A percentile compares a stretch with the other conserved stretches of the same genome.
Conservation (phyloP, 2,113 vertebrate genomes). For the Amia ocellicauda region DNA sequence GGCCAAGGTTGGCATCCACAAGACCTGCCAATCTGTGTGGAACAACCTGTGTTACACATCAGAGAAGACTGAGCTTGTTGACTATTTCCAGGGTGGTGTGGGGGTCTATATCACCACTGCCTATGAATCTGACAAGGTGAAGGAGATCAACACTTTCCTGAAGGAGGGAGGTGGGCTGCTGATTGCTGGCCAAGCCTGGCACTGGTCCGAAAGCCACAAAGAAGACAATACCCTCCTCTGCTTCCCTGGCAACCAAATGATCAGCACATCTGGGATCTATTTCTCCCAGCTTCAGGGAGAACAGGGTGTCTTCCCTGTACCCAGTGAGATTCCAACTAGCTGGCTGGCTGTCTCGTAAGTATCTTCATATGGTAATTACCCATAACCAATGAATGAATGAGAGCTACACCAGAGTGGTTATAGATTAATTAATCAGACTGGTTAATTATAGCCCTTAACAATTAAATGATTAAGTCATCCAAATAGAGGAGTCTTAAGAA, state of each 20-base stretch:
- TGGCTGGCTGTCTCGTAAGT: constrained; percentile 75
- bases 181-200: constrained; percentile 78
- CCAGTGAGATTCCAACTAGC: constrained; percentile 71
- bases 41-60: constrained; percentile 53
- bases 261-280: constrained; percentile 78
- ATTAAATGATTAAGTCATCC: no score
- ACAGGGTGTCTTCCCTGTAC: constrained; percentile 60
- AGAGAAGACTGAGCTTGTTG: constrained; percentile 42
- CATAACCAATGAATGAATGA: not conserved
- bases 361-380: constrained; percentile 1
- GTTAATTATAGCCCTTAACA: not conserved
- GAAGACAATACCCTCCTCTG: constrained; percentile 61
- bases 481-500: no score
- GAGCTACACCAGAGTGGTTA: no score
- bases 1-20: constrained; percentile 62
- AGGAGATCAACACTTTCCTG: constrained; percentile 68
- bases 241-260: constrained; percentile 82
- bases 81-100: constrained; percentile 39
- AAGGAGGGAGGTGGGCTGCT: constrained; percentile 78
- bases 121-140: constrained; percentile 49
- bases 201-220: constrained; percentile 64
- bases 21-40: constrained; percentile 46
- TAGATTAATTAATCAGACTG: not conserved
- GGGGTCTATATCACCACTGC: constrained; percentile 73
- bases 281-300: constrained; percentile 65